Percentiles rank a stretch among this genome's conserved stretches.
Evolutionary conservation across 2,888 invertebrate species (phyloP).

Genomic region (Periphyllus acericola): DNA sequence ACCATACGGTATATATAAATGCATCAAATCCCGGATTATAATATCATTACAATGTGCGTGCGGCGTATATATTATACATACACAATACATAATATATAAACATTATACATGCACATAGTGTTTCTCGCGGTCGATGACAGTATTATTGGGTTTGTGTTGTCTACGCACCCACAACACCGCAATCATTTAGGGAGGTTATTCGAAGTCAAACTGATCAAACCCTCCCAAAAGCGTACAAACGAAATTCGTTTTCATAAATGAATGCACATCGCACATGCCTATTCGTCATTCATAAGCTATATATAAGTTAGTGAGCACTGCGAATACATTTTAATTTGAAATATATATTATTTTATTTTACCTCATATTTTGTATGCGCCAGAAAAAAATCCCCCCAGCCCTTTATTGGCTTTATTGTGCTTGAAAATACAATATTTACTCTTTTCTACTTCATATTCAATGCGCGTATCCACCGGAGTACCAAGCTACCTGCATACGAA

Average conservation of each 20-base stretch:
- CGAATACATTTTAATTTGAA: neutral
- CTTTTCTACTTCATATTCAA: slow-evolving; percentile 7
- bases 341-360: neutral
- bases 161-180: neutral
- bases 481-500: neutral
- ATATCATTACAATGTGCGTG: neutral
- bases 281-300: neutral
- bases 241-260: neutral
- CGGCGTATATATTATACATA: neutral
- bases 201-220: neutral
- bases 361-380: neutral
- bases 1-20: neutral
- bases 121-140: neutral
- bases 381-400: neutral
- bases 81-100: neutral
- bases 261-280: neutral
- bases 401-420: neutral
- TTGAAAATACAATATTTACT: neutral
- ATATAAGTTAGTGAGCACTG: neutral
- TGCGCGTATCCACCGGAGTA: neutral
- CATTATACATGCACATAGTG: neutral
- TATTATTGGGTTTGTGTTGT: neutral
- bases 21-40: neutral
- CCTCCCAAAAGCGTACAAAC: neutral
- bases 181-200: neutral